These are phyloP conservation scores for Matsumurasca onukii DNA, from an alignment of 1,140 invertebrate species.

Conservation along the genomic window DNA sequence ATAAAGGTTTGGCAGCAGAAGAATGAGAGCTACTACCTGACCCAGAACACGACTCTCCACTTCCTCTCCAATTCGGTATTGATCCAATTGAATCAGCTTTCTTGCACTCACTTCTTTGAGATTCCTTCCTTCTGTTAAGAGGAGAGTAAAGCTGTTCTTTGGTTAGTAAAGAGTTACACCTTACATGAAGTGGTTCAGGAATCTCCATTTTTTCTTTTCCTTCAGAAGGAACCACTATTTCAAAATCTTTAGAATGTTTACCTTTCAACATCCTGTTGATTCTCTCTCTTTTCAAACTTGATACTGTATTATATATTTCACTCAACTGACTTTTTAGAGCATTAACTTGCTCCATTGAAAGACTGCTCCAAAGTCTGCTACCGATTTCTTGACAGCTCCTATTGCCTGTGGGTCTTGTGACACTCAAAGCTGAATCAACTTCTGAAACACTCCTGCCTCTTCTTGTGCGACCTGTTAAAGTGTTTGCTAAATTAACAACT, in stretches of 20 bases:
- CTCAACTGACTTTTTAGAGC: slow-evolving; percentile 77
- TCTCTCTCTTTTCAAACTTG: slow-evolving; percentile 48
- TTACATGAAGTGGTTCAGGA: slow-evolving; percentile 53
- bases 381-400: slow-evolving; percentile 53
- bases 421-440: slow-evolving; percentile 12
- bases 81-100: slow-evolving; percentile 59
- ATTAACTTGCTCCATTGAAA: slow-evolving; percentile 81
- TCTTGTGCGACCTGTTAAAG: slow-evolving; percentile 49
- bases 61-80: slow-evolving; percentile 48
- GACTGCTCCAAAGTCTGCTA: slow-evolving; percentile 76
- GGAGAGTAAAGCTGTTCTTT: slow-evolving; percentile 50
- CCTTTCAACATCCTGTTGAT: slow-evolving; percentile 43
- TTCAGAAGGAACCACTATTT: slow-evolving; percentile 57
- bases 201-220: slow-evolving; percentile 37
- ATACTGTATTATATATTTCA: slow-evolving; percentile 70
- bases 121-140: slow-evolving; percentile 45
- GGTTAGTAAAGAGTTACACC: slow-evolving; percentile 64
- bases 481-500: slow-evolving; percentile 71
- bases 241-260: slow-evolving; percentile 50
- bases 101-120: slow-evolving; percentile 45
- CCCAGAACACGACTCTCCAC: slow-evolving; percentile 21
- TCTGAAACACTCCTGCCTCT: slow-evolving; percentile 40
- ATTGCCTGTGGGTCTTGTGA: slow-evolving; percentile 36
- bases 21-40: slow-evolving; percentile 31
- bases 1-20: slow-evolving; percentile 49